Evolutionary conservation across 1,140 invertebrate species (phyloP), one percentile per base, ranked within the genome.

Genomic region (Cyphomyrmex costatus): DNA sequence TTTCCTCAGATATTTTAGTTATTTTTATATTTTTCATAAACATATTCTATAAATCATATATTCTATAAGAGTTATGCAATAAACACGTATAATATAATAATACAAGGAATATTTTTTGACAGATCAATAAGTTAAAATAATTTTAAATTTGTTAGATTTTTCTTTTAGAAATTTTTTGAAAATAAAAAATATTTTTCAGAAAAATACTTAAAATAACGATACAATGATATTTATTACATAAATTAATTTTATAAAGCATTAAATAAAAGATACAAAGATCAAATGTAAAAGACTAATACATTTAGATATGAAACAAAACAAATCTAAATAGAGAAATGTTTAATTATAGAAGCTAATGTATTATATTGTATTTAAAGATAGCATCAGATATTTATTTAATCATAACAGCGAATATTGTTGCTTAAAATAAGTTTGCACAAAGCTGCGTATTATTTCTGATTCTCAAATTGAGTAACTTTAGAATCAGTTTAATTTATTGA

Each of bases 311-410:
- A 60, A 27, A 60, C 8, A 49, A 16, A 49, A 49, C 10, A 10
- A 42, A 42, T 42, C 8, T 42, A 42, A 42, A 42, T 10, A 42
- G 7, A 42, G 30, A 30, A n/a, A 4, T 61, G 4, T 3, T 65
- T 33, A n/a, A 21, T 12, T 21, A 36, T 66, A 66, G 21, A n/a
- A 68, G 49, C 16, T 68, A 49, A 24, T 42, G 1, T 27, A 27
- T 60, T 60, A 60, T 27, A 16, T 30, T 58, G 24, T 58, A 66
- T 66, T n/a, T 3, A 65, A 65, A 65, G 2, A 0, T 56, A 60
- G 27, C 19, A 46, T 19, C 7, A n/a, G 24, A 51, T 16, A 87
- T 74, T 74, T 58, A 24, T 74, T 56, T 58, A 24, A 12, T 56
- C 12, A 36, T 56, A 51, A 5, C 14, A 7, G 19, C 12, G 33